Evolutionary conservation across 2,113 vertebrate genomes (phyloP).

Genomic region (Ptyas mucosa): DNA sequence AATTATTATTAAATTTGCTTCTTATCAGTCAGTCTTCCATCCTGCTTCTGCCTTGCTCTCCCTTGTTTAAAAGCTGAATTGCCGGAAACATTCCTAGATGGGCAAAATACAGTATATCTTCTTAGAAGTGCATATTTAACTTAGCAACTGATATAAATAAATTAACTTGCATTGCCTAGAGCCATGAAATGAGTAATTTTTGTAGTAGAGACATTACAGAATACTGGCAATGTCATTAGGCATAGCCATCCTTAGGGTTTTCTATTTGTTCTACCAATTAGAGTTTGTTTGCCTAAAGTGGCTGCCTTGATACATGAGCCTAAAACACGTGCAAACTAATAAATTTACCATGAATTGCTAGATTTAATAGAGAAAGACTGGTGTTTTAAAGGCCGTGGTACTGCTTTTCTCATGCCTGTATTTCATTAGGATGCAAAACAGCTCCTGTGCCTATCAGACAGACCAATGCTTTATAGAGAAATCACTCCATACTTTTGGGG

Average conservation of each 20-base stretch:
- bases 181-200: constrained; percentile 62
- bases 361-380: constrained; percentile 50
- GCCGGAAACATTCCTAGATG: constrained; percentile 49
- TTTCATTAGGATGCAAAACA: constrained; percentile 30
- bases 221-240: constrained; percentile 58
- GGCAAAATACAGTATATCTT: constrained; percentile 15
- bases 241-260: constrained; percentile 56
- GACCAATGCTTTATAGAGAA: constrained; percentile 11
- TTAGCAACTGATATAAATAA: constrained; percentile 53
- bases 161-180: constrained; percentile 59
- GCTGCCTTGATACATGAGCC: constrained; percentile 55
- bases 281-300: constrained; percentile 61
- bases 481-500: neutral
- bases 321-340: constrained; percentile 58
- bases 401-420: neutral
- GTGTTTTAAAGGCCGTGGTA: constrained; percentile 8
- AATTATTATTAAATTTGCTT: constrained; percentile 7
- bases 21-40: neutral
- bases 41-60: neutral
- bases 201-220: constrained; percentile 39
- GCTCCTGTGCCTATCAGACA: constrained; percentile 40
- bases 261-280: constrained; percentile 71
- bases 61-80: constrained; percentile 41
- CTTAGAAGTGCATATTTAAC: constrained; percentile 41
- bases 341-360: constrained; percentile 60